Evolutionary conservation across 2,113 vertebrate genomes (phyloP).

Genomic region (Entomyzon cyanotis): DNA sequence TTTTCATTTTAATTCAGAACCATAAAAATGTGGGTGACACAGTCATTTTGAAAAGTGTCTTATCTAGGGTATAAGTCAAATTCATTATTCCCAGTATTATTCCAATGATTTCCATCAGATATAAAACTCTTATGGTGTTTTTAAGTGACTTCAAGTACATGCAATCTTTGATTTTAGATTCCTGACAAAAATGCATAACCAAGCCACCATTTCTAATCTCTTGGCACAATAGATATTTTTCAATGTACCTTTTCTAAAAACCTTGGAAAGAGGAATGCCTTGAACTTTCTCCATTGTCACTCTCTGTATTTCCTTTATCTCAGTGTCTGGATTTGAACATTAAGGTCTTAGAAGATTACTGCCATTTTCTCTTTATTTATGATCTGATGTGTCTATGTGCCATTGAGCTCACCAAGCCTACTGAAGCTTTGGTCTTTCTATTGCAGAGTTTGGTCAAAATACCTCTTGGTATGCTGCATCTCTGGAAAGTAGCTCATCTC

Average conservation of each 20-base stretch:
- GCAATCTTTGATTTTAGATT: neutral
- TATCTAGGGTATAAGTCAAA: neutral
- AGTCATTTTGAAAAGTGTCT: neutral
- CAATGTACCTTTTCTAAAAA: neutral
- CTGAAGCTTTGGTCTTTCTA: neutral
- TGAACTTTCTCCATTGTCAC: neutral
- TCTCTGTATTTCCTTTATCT: neutral
- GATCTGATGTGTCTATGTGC: neutral
- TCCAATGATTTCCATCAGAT: neutral
- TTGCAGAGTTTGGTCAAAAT: neutral
- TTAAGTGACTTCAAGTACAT: neutral
- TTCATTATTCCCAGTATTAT: neutral
- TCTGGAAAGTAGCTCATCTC: neutral
- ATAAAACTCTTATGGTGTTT: neutral
- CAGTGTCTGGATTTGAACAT: neutral
- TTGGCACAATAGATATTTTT: neutral
- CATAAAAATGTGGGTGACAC: neutral
- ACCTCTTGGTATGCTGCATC: neutral
- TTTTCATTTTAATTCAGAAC: constrained; percentile 5
- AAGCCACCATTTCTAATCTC: neutral
- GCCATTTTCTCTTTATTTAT: neutral
- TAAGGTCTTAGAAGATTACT: neutral
- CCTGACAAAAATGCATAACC: neutral
- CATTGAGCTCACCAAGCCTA: neutral
- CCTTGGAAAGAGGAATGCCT: neutral